These are phyloP conservation scores for Ecliptopera silaceata DNA, from an alignment of 2,888 invertebrate species.

Conservation along the genomic window DNA sequence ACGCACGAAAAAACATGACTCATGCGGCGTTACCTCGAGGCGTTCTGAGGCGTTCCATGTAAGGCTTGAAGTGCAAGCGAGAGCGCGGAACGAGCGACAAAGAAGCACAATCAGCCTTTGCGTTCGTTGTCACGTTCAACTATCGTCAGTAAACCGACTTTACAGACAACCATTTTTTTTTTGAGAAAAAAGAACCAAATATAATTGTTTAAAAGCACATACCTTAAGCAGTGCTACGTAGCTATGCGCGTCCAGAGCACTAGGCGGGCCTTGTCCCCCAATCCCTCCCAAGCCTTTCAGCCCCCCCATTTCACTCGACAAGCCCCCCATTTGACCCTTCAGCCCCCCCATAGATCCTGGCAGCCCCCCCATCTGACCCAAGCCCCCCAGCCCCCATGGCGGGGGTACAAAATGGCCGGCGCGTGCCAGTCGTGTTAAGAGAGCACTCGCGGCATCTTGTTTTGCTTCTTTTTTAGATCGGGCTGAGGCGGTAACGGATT, in stretches of 20 bases:
- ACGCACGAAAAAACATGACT: too few relatives aligned
- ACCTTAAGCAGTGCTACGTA: conserved; percentile 20
- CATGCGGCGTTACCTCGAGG: too few relatives aligned
- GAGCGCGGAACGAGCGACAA: too few relatives aligned
- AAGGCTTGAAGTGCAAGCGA: too few relatives aligned
- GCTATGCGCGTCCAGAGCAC: background rate
- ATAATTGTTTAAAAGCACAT: too few relatives aligned
- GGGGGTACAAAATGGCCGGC: conserved; percentile 5
- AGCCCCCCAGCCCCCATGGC: conserved; percentile 5
- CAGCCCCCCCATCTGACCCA: background rate
- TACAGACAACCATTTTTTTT: too few relatives aligned
- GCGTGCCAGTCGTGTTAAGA: background rate
- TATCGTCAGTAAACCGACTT: too few relatives aligned
- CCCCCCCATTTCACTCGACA: background rate
- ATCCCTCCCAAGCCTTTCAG: background rate
- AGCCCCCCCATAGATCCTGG: background rate
- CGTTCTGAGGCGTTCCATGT: too few relatives aligned
- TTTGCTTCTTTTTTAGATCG: conserved; percentile 19
- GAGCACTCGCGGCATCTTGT: background rate
- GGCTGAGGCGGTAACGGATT: background rate
- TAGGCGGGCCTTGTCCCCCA: background rate
- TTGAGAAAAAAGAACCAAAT: too few relatives aligned
- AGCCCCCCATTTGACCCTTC: background rate
- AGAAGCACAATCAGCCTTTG: too few relatives aligned
- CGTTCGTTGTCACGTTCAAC: too few relatives aligned